These are phyloP conservation scores for Tragelaphus buxtoni DNA, from an alignment of 2,113 vertebrate genomes.

Conservation along the genomic window DNA sequence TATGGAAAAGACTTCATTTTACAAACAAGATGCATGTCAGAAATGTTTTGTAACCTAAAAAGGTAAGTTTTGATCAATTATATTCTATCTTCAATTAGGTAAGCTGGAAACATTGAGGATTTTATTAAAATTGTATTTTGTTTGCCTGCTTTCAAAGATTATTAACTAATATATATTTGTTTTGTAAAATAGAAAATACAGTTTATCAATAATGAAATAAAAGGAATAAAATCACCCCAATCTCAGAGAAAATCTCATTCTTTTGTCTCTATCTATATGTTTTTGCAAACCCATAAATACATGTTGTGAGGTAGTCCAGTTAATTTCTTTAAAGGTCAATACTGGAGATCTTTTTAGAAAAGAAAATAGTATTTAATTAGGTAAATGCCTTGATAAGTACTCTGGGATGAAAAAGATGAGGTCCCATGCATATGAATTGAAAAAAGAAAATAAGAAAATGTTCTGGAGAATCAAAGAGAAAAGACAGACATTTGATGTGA, in stretches of 20 bases:
- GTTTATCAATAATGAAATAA: neutral
- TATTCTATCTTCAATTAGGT: neutral
- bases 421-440: neutral
- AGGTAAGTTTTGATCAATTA: neutral
- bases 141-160: slow-evolving; percentile 5
- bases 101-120: neutral
- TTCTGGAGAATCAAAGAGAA: neutral
- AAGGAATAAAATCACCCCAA: neutral
- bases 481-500: neutral
- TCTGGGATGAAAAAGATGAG: neutral
- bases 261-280: neutral
- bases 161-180: neutral
- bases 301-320: neutral
- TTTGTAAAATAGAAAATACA: neutral
- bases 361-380: neutral
- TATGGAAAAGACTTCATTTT: neutral
- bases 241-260: too few species aligned
- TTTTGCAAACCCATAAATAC: neutral
- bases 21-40: neutral
- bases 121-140: neutral
- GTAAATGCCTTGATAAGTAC: neutral
- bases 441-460: neutral
- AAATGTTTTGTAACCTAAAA: neutral
- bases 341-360: neutral
- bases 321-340: neutral